phyloP scores from a whole-genome alignment of 2,888 invertebrate species.

The Harpalus rufipes region DNA sequence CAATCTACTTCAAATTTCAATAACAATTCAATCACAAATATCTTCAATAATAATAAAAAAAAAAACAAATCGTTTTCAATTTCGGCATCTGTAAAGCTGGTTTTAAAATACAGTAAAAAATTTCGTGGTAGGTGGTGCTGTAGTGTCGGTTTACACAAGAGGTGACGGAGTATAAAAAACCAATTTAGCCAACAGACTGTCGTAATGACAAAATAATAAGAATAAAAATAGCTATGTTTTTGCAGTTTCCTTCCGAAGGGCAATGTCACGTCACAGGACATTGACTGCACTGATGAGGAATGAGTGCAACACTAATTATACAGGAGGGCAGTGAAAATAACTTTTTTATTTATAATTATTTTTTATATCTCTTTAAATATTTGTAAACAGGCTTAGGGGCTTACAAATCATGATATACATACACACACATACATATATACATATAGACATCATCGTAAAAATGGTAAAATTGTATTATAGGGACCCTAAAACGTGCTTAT shows the following conservation, averaged over 20 bases:
- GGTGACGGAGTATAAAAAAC: not conserved
- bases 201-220: constrained; percentile 36
- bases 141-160: constrained; percentile 10
- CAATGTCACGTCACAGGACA: not conserved
- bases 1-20: no score
- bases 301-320: not conserved
- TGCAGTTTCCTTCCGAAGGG: constrained; percentile 26
- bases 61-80: not conserved
- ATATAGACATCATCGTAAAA: no score
- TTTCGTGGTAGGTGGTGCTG: constrained; percentile 10
- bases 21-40: no score
- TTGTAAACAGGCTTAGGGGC: no score
- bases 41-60: no score
- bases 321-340: no score
- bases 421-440: no score
- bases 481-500: no score
- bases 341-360: no score
- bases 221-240: constrained; percentile 21
- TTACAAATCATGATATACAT: no score
- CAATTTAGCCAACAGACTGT: not conserved
- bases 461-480: no score
- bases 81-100: not conserved
- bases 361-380: no score
- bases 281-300: not conserved
- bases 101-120: not conserved